phyloP scores from a whole-genome alignment of 1,140 invertebrate species.

The Cepaea nemoralis region DNA sequence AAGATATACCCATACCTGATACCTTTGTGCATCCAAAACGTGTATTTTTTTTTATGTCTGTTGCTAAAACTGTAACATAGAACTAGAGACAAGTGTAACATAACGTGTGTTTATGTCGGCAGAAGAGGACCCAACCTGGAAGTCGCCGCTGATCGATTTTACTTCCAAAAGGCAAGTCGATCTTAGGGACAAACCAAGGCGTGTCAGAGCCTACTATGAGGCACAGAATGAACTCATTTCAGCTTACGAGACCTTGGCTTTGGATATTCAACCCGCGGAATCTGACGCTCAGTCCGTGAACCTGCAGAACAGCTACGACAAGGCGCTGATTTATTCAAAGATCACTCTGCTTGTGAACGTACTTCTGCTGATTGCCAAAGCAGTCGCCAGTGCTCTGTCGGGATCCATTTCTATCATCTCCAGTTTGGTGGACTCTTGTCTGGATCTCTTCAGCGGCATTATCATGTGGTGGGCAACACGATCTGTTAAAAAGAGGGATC shows the following conservation, averaged over 20 bases:
- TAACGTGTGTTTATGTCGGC: too few relatives aligned
- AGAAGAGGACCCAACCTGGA: constrained; percentile 34
- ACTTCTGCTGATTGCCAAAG: constrained; percentile 70
- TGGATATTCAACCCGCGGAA: constrained; percentile 67
- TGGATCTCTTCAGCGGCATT: constrained; percentile 72
- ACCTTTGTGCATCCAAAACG: too few relatives aligned
- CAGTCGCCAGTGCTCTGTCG: too few relatives aligned
- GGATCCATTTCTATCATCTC: too few relatives aligned
- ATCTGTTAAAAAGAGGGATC: too few relatives aligned
- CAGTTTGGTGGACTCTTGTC: constrained; percentile 72
- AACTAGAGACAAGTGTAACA: too few relatives aligned
- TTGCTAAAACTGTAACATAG: too few relatives aligned
- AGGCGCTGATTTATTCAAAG: constrained; percentile 48
- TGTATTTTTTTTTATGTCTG: too few relatives aligned
- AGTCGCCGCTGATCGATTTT: constrained; percentile 46
- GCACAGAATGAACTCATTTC: constrained; percentile 67
- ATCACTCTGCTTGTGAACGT: constrained; percentile 56
- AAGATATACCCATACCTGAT: too few relatives aligned
- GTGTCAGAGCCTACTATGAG: constrained; percentile 65
- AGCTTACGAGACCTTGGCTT: constrained; percentile 61
- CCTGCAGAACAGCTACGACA: constrained; percentile 17
- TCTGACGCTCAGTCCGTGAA: constrained; percentile 43
- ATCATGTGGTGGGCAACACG: constrained; percentile 72
- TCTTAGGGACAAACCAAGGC: not conserved
- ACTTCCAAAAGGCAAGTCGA: constrained; percentile 46